Evolutionary conservation across 53 echinoderm and acorn worm genomes (phyloP).

Genomic region (Henricia sp.): DNA sequence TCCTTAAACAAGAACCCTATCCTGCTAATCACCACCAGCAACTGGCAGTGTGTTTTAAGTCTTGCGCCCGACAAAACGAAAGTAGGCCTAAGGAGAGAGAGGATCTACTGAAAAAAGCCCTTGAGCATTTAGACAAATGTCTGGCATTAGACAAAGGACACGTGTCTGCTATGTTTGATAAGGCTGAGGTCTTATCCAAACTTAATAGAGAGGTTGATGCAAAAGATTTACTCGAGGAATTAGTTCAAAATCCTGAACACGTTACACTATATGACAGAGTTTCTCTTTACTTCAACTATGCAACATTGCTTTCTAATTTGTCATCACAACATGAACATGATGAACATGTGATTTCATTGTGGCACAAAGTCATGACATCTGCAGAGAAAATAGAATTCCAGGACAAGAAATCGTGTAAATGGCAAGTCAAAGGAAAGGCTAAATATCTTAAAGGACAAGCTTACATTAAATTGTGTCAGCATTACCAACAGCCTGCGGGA

Average conservation of each 20-base stretch:
- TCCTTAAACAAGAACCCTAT: neutral
- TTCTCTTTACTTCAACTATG: neutral
- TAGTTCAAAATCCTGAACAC: neutral
- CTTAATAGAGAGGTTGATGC: neutral
- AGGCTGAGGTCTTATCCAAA: neutral
- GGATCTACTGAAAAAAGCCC: neutral
- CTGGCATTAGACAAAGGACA: neutral
- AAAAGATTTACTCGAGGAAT: neutral
- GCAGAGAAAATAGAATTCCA: neutral
- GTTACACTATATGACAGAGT: neutral
- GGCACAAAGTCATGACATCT: neutral
- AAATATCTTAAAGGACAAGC: neutral
- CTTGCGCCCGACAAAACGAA: neutral
- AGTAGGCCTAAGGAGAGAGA: neutral
- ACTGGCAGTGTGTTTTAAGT: constrained; percentile 10
- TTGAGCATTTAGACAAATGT: neutral
- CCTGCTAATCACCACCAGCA: neutral
- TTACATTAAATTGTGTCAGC: neutral
- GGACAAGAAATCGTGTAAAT: neutral
- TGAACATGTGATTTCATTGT: neutral
- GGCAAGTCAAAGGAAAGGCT: neutral
- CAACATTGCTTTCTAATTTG: neutral
- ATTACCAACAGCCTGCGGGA: neutral
- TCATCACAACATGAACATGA: neutral
- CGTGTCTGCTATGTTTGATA: neutral